Conservation (phyloP, 2,113 vertebrate genomes). For the Ceyx cyanopectus region DNA sequence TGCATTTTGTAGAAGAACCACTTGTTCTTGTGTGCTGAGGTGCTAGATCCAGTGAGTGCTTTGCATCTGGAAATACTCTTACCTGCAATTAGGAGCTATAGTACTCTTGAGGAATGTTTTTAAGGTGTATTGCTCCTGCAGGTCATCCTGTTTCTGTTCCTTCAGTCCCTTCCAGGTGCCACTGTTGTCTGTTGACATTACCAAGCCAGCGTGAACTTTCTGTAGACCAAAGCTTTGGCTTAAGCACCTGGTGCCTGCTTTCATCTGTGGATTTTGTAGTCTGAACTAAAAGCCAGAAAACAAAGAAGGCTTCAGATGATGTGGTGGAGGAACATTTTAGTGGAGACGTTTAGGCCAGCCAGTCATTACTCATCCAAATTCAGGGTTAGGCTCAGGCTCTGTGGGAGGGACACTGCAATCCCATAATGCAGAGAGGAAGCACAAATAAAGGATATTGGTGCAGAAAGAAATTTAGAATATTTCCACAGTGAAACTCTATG, state of each 20-base stretch:
- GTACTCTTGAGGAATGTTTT: not conserved
- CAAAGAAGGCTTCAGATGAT: not conserved
- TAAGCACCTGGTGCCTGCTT: not conserved
- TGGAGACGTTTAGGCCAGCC: slow-evolving; percentile 11
- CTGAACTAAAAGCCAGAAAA: not conserved
- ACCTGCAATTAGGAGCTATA: not conserved
- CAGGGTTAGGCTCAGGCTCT: not conserved
- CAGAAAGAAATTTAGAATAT: not conserved
- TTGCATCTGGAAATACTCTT: not conserved
- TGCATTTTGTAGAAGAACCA: not conserved
- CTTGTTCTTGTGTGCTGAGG: not conserved
- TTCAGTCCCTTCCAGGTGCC: not conserved
- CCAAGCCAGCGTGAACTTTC: not conserved
- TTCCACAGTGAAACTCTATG: not conserved
- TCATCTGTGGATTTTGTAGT: not conserved
- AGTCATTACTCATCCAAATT: slow-evolving; percentile 42
- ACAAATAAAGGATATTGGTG: not conserved
- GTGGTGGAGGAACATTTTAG: slow-evolving; percentile 4
- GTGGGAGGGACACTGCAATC: not conserved
- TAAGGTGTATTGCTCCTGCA: not conserved
- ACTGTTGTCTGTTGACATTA: not conserved
- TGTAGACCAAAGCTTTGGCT: not conserved
- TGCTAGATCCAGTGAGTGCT: not conserved
- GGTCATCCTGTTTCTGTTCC: not conserved
- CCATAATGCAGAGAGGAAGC: not conserved